phyloP scores from a whole-genome alignment of 1,140 invertebrate genomes.

The Sinonovacula constricta region DNA sequence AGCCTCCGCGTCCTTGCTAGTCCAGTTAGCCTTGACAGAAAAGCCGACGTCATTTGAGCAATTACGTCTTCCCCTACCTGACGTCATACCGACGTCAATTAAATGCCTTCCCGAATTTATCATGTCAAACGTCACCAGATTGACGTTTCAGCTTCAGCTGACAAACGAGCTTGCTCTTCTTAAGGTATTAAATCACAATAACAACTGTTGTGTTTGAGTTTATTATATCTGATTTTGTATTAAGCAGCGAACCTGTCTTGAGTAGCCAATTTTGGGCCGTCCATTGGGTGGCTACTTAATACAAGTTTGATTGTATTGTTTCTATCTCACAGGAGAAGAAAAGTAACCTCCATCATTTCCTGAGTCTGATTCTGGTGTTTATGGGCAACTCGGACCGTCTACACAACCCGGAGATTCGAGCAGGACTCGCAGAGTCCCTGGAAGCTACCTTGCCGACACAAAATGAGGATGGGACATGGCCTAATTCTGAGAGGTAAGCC shows the following conservation, averaged over 20 bases:
- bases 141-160: too few relatives aligned
- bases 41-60: conserved; percentile 77
- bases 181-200: too few relatives aligned
- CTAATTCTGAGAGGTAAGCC: not conserved
- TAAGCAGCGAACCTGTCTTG: too few relatives aligned
- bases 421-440: conserved; percentile 91
- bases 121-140: too few relatives aligned
- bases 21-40: conserved; percentile 84
- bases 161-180: too few relatives aligned
- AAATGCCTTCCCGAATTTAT: conserved; percentile 93
- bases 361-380: conserved; percentile 84
- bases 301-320: too few relatives aligned
- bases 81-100: conserved; percentile 71
- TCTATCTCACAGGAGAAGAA: too few relatives aligned
- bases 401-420: conserved; percentile 95
- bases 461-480: conserved; percentile 30
- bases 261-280: too few relatives aligned
- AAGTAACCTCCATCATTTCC: conserved; percentile 81
- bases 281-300: too few relatives aligned
- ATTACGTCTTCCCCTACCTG: conserved; percentile 84
- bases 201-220: too few relatives aligned
- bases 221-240: too few relatives aligned
- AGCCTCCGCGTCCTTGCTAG: conserved; percentile 90
- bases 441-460: conserved; percentile 82
- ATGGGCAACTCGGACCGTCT: conserved; percentile 88